Base-by-base conservation (phyloP, 2,888 invertebrate genomes). In the Enchytraeus crypticus region DNA sequence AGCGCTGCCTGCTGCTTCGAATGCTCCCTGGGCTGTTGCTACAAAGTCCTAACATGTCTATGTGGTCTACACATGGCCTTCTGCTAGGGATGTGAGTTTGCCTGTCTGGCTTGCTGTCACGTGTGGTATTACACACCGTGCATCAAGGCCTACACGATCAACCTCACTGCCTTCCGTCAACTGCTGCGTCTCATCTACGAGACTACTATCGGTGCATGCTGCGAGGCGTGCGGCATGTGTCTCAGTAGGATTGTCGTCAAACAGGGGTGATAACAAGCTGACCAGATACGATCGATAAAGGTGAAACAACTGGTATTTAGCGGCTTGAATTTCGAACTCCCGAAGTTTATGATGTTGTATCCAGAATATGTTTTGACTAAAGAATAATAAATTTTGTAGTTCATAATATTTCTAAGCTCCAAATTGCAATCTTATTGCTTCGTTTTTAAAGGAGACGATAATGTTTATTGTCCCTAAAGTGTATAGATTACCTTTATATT, bases 61-160 rank as follows among this genome's bases (percentile, higher is more conserved):
- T 79, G 85, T 3, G 87, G 86, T 0, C 86, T 87, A 4, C 80
- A 86, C 29, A 81, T 85, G 57, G 86, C 87, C 1, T 80, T 87
- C 63, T 79, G 83, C 67, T 81, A 86, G 34, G 71, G 70, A 21
- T 71, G 69, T 53, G 55, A 61, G 49, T 71, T 71, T 55, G 71
- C 71, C 5, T 66, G 86, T 69, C 78, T 87, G 14, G 84, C 87
- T 3, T 69, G 65, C 56, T 18, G 45, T 29, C 86, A 87, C 80
- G 86, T 88, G 71, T 88, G 88, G 87, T 86, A 86, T 72, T 79
- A 84, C 23, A 85, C 83, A 0, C 87, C 88, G 1, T 84, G 84
- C 62, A 77, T 87, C 53, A 82, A 86, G 57, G 82, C 84, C 64
- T 82, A 84, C 76, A 85, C 85, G 78, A 85, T 87, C 71, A 84